Evolutionary conservation across 2,888 invertebrate species (phyloP), one percentile per base, ranked within the genome.

Genomic region (Linyphia triangularis): DNA sequence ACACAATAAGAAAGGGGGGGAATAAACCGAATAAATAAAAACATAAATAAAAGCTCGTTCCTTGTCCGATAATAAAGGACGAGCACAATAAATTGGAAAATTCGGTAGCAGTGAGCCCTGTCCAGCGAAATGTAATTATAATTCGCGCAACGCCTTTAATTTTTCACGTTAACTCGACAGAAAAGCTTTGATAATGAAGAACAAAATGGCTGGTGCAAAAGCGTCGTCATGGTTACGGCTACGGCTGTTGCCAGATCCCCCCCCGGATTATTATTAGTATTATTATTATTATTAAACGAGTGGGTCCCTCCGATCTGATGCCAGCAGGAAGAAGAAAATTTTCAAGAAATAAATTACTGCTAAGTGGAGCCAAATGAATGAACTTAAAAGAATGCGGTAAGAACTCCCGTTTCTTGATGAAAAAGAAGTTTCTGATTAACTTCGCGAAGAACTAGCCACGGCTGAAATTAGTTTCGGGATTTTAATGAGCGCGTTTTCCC

Each of bases 341-440:
- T 78, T 72, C 59, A 30, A 79, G 77, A 85, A 79, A 85, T 72
- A 85, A 85, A 79, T 78, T 79, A 77, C 70, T 72, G 69, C 72
- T 78, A 85, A 85, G 78, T 78, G 78, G 85, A 61, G 79, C 70
- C 51, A 85, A 85, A 85, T 79, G 78, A 85, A 85, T 63, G 85
- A 72, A 85, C 70, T 85, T 85, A 85, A 85, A 85, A 79, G 78
- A 85, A 79, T 79, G 70, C 57, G 63, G 75, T 63, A 59, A 61
- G 61, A 70, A 10, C 70, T 78, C 28, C n/a, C 28, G n/a, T n/a
- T n/a, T n/a, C 51, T 10, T 33, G 59, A 51, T 65, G 59, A 79
- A 85, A 79, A 85, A 72, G 75, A 84, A 84, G 67, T 84, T 84
- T 84, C 69, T 84, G 84, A 84, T 84, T 84, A 85, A 85, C 85